Conservation (phyloP, 2,797 vertebrate genomes). For the Ptychadena robeensis region DNA sequence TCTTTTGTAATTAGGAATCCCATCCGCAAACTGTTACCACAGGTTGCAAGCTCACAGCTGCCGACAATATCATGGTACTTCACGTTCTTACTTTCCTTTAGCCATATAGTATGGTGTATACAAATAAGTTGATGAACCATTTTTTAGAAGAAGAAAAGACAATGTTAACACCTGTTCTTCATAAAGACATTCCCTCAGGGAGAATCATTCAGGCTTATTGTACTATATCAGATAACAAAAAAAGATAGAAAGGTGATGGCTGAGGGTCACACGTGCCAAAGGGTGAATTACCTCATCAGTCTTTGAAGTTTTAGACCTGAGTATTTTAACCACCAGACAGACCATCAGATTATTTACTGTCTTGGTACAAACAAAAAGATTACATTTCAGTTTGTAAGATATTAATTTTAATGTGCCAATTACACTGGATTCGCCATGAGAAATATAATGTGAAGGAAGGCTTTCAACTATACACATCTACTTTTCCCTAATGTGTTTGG, state of each 20-base stretch:
- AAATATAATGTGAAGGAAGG: constrained; percentile 8
- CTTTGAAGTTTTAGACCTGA: constrained; percentile 40
- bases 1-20: no score
- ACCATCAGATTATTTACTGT: neutral
- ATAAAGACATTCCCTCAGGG: no score
- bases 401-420: neutral
- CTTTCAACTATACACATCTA: neutral
- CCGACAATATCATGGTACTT: no score
- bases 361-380: neutral
- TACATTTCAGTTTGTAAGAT: neutral
- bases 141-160: no score
- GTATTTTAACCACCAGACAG: neutral
- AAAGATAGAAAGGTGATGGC: neutral
- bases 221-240: neutral
- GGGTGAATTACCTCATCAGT: constrained; percentile 7
- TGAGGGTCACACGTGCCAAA: neutral
- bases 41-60: no score
- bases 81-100: no score
- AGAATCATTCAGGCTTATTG: neutral
- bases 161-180: no score
- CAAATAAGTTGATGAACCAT: no score
- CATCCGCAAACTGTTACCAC: no score
- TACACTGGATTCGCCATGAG: neutral
- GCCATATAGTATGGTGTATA: no score
- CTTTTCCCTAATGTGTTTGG: no score